These are phyloP conservation scores for Acrobasis suavella DNA, from an alignment of 2,888 invertebrate genomes.

Conservation along the genomic window DNA sequence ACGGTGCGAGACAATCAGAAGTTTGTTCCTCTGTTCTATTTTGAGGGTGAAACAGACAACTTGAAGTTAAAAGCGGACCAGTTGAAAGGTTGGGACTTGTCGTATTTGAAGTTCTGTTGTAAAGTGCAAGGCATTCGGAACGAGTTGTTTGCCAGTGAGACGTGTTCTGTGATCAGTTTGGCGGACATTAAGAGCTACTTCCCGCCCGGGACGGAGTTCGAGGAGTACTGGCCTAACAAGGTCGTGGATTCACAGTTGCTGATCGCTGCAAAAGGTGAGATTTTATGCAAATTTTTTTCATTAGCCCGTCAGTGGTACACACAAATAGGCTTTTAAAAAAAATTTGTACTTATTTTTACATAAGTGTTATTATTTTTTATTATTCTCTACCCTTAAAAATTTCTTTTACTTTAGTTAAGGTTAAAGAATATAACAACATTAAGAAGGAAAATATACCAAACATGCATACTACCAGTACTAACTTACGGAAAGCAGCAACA, in stretches of 20 bases:
- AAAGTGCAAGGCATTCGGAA: slow-evolving; percentile 96
- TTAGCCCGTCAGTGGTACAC: no score
- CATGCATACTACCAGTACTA: no score
- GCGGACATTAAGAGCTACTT: slow-evolving; percentile 95
- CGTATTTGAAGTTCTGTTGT: slow-evolving; percentile 96
- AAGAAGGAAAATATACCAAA: no score
- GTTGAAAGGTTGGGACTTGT: slow-evolving; percentile 95
- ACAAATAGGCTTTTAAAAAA: background rate
- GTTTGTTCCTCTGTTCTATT: slow-evolving; percentile 95
- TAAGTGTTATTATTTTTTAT: no score
- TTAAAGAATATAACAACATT: no score
- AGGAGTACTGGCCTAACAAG: slow-evolving; percentile 96
- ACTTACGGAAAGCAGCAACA: no score
- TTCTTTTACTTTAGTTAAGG: no score
- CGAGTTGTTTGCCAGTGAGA: slow-evolving; percentile 94
- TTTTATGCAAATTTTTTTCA: slow-evolving; percentile 1
- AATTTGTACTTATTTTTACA: background rate
- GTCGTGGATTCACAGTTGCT: slow-evolving; percentile 91
- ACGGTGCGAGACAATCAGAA: slow-evolving; percentile 91
- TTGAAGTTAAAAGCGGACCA: slow-evolving; percentile 93
- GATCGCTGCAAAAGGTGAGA: slow-evolving; percentile 85
- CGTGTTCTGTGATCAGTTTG: slow-evolving; percentile 94
- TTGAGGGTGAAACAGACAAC: slow-evolving; percentile 95
- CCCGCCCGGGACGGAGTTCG: slow-evolving; percentile 93
- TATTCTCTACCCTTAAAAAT: no score